Conservation (phyloP, 2,888 invertebrate genomes). For the Nomada hirtipes region DNA sequence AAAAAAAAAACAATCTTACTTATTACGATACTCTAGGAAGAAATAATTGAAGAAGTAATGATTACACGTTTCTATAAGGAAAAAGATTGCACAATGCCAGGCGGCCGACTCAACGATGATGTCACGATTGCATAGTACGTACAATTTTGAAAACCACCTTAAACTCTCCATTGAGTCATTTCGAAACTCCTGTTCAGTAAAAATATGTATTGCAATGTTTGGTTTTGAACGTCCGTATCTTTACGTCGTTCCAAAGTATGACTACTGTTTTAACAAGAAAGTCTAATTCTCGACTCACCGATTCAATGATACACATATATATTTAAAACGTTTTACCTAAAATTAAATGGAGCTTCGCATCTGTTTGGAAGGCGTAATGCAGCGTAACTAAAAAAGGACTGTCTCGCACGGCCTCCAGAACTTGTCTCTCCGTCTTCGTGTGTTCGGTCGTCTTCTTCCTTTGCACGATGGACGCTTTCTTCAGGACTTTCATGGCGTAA, state of each 20-base stretch:
- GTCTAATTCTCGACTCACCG: no score
- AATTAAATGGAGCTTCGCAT: conserved; percentile 97
- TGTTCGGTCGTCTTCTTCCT: conserved; percentile 98
- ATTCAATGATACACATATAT: not conserved
- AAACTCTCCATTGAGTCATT: no score
- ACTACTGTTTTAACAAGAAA: no score
- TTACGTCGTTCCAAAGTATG: no score
- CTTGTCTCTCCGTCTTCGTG: conserved; percentile 98
- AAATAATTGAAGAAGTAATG: conserved; percentile 13
- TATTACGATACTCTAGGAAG: not conserved
- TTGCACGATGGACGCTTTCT: conserved; percentile 97
- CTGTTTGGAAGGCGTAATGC: conserved; percentile 99
- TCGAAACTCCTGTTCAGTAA: no score
- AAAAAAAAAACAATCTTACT: not conserved
- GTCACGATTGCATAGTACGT: conserved; percentile 9
- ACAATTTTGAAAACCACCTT: not conserved
- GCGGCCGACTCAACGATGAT: conserved; percentile 7
- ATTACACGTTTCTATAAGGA: conserved; percentile 17
- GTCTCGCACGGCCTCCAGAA: conserved; percentile 96
- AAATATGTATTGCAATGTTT: no score
- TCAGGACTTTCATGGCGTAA: conserved; percentile 99
- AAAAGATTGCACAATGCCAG: conserved; percentile 2
- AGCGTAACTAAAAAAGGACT: conserved; percentile 98
- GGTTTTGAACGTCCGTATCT: no score
- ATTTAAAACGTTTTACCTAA: conserved; percentile 90